These are phyloP conservation scores for Eulithis prunata DNA, from an alignment of 2,888 invertebrate genomes.

Conservation along the genomic window DNA sequence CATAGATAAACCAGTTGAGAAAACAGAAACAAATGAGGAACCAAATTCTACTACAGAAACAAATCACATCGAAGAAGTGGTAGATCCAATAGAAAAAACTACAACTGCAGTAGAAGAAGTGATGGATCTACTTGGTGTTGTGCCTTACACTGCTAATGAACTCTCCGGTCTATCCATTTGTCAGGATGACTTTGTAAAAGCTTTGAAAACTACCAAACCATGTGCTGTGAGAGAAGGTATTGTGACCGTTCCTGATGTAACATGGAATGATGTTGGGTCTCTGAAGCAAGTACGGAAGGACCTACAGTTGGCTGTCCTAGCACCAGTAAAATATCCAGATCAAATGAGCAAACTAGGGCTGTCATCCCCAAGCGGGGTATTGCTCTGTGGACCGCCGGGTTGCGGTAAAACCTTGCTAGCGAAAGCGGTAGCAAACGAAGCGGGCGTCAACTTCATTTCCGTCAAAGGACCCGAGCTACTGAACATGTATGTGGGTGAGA, in stretches of 20 bases:
- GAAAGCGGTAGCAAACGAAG: constrained; percentile 99
- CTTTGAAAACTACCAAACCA: constrained; percentile 93
- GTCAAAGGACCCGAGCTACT: constrained; percentile 99
- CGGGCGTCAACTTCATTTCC: constrained; percentile 99
- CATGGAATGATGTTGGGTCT: constrained; percentile 98
- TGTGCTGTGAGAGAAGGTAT: constrained; percentile 98
- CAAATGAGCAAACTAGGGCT: constrained; percentile 91
- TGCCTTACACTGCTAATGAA: constrained; percentile 86
- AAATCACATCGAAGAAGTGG: constrained; percentile 42
- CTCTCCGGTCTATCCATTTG: constrained; percentile 87
- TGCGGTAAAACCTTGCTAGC: constrained; percentile 98
- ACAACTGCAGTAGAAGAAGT: constrained; percentile 78
- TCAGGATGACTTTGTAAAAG: constrained; percentile 90
- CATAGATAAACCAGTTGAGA: constrained; percentile 47
- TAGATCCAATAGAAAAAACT: constrained; percentile 45
- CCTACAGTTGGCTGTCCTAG: constrained; percentile 95
- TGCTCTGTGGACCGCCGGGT: constrained; percentile 98
- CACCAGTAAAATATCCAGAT: constrained; percentile 94
- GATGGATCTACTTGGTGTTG: constrained; percentile 87
- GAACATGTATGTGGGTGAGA: constrained; percentile 99
- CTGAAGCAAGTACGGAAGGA: constrained; percentile 94
- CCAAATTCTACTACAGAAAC: constrained; percentile 42
- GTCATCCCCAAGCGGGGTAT: constrained; percentile 92
- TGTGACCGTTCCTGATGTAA: constrained; percentile 97
- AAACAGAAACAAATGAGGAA: constrained; percentile 38